phyloP scores from a whole-genome alignment of 2,888 invertebrate genomes.

The Drosophila parthenogenetica region DNA sequence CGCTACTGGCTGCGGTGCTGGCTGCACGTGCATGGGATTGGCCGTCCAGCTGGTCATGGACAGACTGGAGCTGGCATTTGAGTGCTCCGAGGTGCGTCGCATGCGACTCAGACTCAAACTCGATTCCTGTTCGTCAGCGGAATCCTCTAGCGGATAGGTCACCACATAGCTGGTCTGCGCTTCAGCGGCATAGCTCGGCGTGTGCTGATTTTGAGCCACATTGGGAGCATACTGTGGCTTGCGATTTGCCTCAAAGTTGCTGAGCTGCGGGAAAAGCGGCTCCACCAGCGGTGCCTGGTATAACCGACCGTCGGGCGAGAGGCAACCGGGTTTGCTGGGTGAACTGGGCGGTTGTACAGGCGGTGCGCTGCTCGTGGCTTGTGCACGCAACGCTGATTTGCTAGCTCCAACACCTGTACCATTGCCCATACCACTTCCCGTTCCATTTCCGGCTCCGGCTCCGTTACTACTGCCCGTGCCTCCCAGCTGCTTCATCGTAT shows the following conservation, averaged over 20 bases:
- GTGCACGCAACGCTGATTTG: not conserved
- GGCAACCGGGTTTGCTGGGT: conserved; percentile 68
- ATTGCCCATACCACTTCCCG: not conserved
- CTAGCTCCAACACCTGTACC: not conserved
- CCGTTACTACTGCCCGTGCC: conserved; percentile 18
- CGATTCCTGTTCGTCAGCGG: conserved; percentile 69
- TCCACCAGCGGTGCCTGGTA: conserved; percentile 84
- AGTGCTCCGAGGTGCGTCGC: conserved; percentile 75
- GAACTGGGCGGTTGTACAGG: conserved; percentile 46
- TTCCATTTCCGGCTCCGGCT: not conserved
- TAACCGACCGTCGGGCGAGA: conserved; percentile 82
- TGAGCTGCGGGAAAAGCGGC: conserved; percentile 82
- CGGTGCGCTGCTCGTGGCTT: not conserved
- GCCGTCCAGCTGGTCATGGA: conserved; percentile 78
- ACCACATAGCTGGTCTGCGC: conserved; percentile 75
- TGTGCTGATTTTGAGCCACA: not conserved
- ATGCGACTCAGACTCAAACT: conserved; percentile 41
- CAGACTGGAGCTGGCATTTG: conserved; percentile 68
- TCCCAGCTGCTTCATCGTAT: conserved; percentile 87
- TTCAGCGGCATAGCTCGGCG: conserved; percentile 64
- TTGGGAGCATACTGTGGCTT: conserved; percentile 67
- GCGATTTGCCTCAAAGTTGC: conserved; percentile 76
- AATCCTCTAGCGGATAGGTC: conserved; percentile 78
- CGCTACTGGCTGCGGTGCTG: not conserved
- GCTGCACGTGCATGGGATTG: conserved; percentile 69